phyloP scores from a whole-genome alignment of 1,140 invertebrate species.

The Drosophila tani region DNA sequence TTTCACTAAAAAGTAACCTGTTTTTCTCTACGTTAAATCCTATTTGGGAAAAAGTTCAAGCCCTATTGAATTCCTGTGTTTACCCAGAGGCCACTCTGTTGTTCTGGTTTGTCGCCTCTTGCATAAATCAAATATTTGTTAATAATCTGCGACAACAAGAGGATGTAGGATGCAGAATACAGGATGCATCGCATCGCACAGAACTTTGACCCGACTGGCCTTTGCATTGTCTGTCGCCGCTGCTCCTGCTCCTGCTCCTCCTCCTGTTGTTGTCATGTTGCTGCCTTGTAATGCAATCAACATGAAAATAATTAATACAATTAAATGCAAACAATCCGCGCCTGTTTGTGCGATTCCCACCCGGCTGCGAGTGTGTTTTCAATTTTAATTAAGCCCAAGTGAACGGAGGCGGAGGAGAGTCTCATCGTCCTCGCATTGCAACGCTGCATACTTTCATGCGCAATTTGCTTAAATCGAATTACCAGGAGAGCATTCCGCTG shows the following conservation, averaged over 20 bases:
- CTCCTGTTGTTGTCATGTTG: conserved; percentile 5
- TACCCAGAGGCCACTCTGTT: background rate
- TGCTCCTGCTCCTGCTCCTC: background rate
- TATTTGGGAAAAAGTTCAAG: background rate
- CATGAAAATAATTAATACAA: conserved; percentile 80
- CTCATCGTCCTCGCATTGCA: background rate
- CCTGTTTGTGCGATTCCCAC: conserved; percentile 3
- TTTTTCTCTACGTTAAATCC: no score
- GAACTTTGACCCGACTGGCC: conserved; percentile 31
- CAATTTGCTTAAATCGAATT: conserved; percentile 74
- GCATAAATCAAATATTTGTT: conserved; percentile 74
- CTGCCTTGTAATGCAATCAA: conserved; percentile 70
- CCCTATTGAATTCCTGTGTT: background rate
- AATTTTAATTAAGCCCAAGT: conserved; percentile 70
- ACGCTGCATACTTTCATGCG: conserved; percentile 68
- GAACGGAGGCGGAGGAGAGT: conserved; percentile 6
- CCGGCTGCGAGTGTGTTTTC: conserved; percentile 21
- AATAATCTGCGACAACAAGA: conserved; percentile 36
- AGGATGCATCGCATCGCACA: background rate
- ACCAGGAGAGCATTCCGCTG: conserved; percentile 47
- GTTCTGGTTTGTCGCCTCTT: conserved; percentile 32
- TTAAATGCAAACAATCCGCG: conserved; percentile 64
- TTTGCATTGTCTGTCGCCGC: conserved; percentile 20
- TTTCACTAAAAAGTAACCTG: no score
- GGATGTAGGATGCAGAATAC: background rate